Evolutionary conservation across 2,113 vertebrate species (phyloP).

Genomic region (Tursiops truncatus): DNA sequence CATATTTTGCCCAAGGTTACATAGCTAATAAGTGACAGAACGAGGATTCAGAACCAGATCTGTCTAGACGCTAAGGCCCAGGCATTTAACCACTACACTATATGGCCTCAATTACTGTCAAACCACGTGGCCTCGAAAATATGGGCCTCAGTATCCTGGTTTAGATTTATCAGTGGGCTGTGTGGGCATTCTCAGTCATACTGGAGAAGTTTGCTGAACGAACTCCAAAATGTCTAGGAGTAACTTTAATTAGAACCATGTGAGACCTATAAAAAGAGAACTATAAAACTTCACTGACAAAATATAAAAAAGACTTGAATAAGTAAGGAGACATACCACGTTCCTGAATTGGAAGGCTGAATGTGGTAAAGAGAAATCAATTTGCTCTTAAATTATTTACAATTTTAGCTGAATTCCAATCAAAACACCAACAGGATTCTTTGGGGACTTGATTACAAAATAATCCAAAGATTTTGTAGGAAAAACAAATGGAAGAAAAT

Average conservation of each 20-base stretch:
- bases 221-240: slow-evolving; percentile 46
- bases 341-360: slow-evolving; percentile 21
- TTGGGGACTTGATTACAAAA: slow-evolving; percentile 20
- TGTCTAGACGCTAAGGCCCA: slow-evolving; percentile 2
- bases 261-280: slow-evolving; percentile 18
- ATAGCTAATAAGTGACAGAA: neutral
- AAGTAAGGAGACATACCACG: neutral
- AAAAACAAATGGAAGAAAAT: slow-evolving; percentile 10
- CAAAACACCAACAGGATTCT: slow-evolving; percentile 21
- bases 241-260: slow-evolving; percentile 54
- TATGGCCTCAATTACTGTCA: neutral
- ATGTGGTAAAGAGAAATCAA: neutral
- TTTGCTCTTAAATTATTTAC: slow-evolving; percentile 29
- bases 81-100: neutral
- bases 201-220: slow-evolving; percentile 40
- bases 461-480: neutral
- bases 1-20: slow-evolving; percentile 1
- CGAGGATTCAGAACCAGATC: neutral
- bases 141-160: neutral
- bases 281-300: slow-evolving; percentile 31
- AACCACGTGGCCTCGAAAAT: neutral
- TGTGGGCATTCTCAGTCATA: slow-evolving; percentile 10
- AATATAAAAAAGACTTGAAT: slow-evolving; percentile 22
- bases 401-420: slow-evolving; percentile 41
- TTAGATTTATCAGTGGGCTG: slow-evolving; percentile 26